Base-by-base conservation (phyloP, 1,140 invertebrate species). In the Drosophila miranda region DNA sequence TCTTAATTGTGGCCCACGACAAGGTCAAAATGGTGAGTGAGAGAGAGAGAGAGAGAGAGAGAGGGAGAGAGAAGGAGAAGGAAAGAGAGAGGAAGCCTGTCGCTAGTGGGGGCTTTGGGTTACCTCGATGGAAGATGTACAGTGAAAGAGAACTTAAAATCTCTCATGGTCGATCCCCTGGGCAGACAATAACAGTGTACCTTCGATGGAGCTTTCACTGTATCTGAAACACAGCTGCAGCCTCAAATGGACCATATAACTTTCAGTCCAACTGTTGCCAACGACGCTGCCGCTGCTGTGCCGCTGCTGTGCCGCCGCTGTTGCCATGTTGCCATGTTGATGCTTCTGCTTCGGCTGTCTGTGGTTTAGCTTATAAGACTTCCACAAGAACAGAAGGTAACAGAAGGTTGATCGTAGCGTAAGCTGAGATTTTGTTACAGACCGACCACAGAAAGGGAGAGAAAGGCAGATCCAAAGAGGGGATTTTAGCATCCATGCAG, bases 211-310 rank as follows among this genome's bases (percentile, higher is more conserved):
- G 34, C 34, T 38, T 5, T 38, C 34, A 38, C 34, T 38, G 34
- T 38, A 38, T 38, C 34, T 38, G 34, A 13, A 73, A 58, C 82
- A 87, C 81, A 86, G 78, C 78, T 81, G 81, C 81, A 75, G 67
- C 74, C 71, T 75, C 81, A 87, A 87, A 86, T 84, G 80, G 81
- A 86, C 82, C 82, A 86, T 70, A 81, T 87, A 86, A 81, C 77
- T 87, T 87, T 86, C 74, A 87, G 74, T 77, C 73, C 81, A 86
- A 86, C 82, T 78, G 81, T 81, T 86, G 71, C 68, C 42, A 30
- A 43, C 50, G 23, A 14, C 44, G 51, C 19, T 34, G 55, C 6
- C 69, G 66, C 23, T 26, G 8, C 57, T 9, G 9, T 50, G 30
- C 7, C 28, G 0, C 13, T 14, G 13, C 16, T 14, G 43, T 44